A percentile compares a stretch with the other conserved stretches of the same genome.
Conservation (phyloP, 2,888 invertebrate genomes). For the Lepidonotus clava region DNA sequence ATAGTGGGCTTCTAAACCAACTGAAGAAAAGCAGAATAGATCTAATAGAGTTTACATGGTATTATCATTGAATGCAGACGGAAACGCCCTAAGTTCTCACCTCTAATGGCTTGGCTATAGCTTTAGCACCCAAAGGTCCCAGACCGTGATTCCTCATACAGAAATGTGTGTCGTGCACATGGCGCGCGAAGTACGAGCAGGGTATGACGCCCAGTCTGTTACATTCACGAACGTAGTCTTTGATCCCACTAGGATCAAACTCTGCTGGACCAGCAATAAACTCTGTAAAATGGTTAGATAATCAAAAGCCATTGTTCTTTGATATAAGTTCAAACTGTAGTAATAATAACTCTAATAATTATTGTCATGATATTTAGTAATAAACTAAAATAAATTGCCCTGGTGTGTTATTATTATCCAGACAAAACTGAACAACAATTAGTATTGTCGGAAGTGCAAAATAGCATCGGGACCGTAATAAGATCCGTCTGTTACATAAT, state of each 20-base stretch:
- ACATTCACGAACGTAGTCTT: conserved; percentile 70
- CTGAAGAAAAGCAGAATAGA: too few species aligned
- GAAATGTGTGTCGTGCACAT: conserved; percentile 69
- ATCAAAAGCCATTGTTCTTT: neutral
- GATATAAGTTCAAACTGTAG: neutral
- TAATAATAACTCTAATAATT: too few species aligned
- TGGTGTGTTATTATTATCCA: too few species aligned
- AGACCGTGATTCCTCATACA: conserved; percentile 64
- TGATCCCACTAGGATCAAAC: conserved; percentile 69
- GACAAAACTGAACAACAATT: too few species aligned
- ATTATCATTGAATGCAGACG: too few species aligned
- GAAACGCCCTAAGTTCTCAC: conserved; percentile 51
- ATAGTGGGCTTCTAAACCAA: too few species aligned
- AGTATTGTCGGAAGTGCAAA: too few species aligned
- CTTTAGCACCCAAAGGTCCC: conserved; percentile 63
- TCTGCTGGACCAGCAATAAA: conserved; percentile 63
- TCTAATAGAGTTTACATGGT: too few species aligned
- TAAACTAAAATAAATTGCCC: too few species aligned
- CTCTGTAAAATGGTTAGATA: conserved; percentile 58
- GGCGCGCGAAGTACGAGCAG: conserved; percentile 70
- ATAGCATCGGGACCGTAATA: too few species aligned
- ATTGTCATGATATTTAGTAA: too few species aligned
- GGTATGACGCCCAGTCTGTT: conserved; percentile 71
- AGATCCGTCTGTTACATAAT: too few species aligned
- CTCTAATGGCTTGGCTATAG: conserved; percentile 64